These are phyloP conservation scores for Colossoma macropomum DNA, from an alignment of 2,113 vertebrate genomes.

Conservation along the genomic window DNA sequence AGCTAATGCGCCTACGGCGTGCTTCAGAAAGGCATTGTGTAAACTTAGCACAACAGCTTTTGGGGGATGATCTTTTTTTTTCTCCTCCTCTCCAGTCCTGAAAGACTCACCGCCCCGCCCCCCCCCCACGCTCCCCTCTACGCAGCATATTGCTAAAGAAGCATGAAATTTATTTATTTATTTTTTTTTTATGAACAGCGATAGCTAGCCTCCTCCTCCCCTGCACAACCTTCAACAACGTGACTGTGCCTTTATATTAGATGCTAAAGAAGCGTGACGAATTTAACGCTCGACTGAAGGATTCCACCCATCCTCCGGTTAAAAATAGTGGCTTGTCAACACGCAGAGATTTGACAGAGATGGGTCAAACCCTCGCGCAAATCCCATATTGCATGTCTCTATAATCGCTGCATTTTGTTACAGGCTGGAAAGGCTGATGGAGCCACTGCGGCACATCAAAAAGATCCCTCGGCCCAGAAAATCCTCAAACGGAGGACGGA, in stretches of 20 bases:
- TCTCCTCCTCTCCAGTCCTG: neutral
- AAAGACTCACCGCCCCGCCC: neutral
- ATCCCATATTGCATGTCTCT: neutral
- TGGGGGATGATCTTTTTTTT: neutral
- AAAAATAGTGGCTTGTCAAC: slow-evolving; percentile 8
- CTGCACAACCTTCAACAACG: slow-evolving; percentile 1
- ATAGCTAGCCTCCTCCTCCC: neutral
- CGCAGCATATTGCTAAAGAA: neutral
- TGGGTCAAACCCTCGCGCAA: neutral
- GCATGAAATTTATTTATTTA: neutral
- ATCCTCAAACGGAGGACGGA: neutral
- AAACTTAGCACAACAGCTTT: neutral
- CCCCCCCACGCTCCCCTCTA: no score
- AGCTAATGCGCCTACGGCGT: neutral
- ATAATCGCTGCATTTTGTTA: neutral
- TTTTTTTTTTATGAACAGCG: neutral
- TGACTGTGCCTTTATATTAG: neutral
- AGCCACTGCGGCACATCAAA: neutral
- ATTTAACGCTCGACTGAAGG: slow-evolving; percentile 1
- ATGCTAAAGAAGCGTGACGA: slow-evolving; percentile 5
- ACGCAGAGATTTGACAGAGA: neutral
- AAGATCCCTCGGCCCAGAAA: neutral
- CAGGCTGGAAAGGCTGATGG: neutral
- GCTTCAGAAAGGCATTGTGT: neutral
- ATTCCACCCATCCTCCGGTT: neutral